Conservation (phyloP, 2,797 vertebrate genomes). For the Manis javanica region DNA sequence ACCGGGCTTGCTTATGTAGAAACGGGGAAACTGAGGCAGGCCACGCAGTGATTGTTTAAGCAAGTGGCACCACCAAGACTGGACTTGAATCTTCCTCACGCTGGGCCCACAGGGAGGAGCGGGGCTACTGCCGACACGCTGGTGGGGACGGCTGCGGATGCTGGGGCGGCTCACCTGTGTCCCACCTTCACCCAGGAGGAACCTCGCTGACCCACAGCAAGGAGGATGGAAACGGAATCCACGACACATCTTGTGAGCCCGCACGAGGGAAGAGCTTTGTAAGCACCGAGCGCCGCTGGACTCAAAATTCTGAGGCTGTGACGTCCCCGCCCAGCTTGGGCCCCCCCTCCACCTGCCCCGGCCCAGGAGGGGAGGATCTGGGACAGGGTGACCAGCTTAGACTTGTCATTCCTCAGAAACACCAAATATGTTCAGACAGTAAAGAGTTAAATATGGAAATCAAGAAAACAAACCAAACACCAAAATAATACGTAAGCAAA, state of each 20-base stretch:
- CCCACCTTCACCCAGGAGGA: fast-evolving
- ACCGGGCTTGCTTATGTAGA: background rate
- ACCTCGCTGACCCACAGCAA: background rate
- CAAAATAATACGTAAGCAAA: background rate
- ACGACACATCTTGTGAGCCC: fast-evolving
- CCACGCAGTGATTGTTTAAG: background rate
- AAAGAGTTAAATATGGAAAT: background rate
- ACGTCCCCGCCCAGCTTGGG: background rate
- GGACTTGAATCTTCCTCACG: background rate
- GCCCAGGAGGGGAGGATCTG: fast-evolving
- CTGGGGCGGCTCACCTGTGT: background rate
- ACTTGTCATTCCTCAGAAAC: background rate
- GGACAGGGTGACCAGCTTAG: too few species aligned
- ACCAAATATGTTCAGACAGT: background rate
- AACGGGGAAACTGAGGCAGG: background rate
- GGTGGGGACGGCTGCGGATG: too few species aligned
- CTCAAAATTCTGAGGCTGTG: background rate
- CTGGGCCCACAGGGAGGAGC: background rate
- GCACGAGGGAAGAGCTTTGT: background rate
- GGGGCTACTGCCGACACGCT: too few species aligned
- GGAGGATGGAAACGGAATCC: fast-evolving
- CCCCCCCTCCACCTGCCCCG: background rate
- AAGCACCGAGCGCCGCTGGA: background rate
- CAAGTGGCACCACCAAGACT: background rate
- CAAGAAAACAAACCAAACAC: background rate